Evolutionary conservation across 2,888 invertebrate species (phyloP).

Genomic region (Pseudolycoriella hygida): DNA sequence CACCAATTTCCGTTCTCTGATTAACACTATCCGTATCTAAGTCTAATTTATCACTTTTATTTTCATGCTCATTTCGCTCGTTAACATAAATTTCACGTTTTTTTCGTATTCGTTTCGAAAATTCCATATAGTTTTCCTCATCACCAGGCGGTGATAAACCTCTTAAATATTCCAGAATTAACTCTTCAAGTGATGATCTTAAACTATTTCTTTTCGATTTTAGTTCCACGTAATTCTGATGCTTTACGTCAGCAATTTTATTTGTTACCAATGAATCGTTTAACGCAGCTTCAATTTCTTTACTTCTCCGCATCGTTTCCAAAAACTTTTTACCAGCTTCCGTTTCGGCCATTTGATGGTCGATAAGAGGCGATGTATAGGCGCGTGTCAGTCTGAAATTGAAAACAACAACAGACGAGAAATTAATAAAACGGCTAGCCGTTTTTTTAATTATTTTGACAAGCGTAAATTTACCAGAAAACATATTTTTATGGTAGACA

Average conservation of each 20-base stretch:
- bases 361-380: constrained; percentile 5
- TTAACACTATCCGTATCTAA: background rate
- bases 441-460: too few species aligned
- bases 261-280: constrained; percentile 1
- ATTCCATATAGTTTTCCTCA: constrained; percentile 8
- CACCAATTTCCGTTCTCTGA: constrained; percentile 8
- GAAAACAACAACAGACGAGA: too few species aligned
- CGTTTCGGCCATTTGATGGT: constrained; percentile 13
- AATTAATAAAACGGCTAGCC: too few species aligned
- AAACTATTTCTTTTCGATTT: constrained; percentile 12
- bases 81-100: background rate
- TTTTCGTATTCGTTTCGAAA: background rate
- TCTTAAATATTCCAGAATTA: constrained; percentile 15
- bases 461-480: too few species aligned
- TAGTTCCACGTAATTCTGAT: constrained; percentile 10
- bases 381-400: constrained; percentile 7
- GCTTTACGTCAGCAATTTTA: constrained; percentile 4
- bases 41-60: background rate
- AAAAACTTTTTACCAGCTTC: constrained; percentile 16
- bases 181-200: constrained; percentile 13
- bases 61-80: background rate
- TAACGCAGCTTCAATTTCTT: constrained; percentile 10
- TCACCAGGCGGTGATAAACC: constrained; percentile 14
- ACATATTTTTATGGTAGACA: too few species aligned
- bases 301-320: constrained; percentile 14